A percentile compares a stretch with the other conserved stretches of the same genome.
Evolutionary conservation across 1,140 invertebrate genomes (phyloP).

Genomic region (Dreissena polymorpha): DNA sequence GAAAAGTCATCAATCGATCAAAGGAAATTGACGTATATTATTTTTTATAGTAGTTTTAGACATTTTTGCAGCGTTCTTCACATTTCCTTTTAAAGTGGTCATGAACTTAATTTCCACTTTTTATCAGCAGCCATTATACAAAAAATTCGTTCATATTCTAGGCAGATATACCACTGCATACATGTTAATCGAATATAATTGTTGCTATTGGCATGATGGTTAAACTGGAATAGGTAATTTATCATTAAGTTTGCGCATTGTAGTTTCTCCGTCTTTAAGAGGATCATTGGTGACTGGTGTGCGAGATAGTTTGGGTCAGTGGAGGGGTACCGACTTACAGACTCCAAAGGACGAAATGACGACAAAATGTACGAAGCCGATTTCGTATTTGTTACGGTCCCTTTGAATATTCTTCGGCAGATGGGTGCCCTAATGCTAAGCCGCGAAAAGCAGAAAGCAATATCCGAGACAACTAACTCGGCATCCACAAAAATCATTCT

Average conservation of each 20-base stretch:
- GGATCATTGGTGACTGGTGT: slow-evolving; percentile 36
- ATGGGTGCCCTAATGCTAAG: slow-evolving; percentile 28
- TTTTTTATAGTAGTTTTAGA: no score
- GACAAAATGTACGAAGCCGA: slow-evolving; percentile 16
- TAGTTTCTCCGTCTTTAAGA: slow-evolving; percentile 24
- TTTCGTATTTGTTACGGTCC: slow-evolving; percentile 57
- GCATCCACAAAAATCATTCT: slow-evolving; percentile 55
- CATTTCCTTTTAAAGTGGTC: no score
- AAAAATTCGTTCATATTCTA: no score
- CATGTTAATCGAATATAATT: no score
- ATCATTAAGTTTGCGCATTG: neutral
- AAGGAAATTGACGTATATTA: slow-evolving; percentile 22
- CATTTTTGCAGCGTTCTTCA: no score
- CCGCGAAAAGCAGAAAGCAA: slow-evolving; percentile 22
- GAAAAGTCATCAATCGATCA: slow-evolving; percentile 46
- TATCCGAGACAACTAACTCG: slow-evolving; percentile 35
- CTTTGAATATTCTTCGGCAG: slow-evolving; percentile 52
- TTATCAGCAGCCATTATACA: no score
- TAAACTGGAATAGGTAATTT: no score
- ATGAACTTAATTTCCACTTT: neutral
- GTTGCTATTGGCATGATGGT: no score
- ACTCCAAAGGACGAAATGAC: slow-evolving; percentile 58
- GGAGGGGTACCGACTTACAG: slow-evolving; percentile 51
- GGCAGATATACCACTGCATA: no score
- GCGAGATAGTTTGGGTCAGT: slow-evolving; percentile 47